Evolutionary conservation across 2,797 vertebrate genomes (phyloP).

Genomic region (Gallinago stenura): DNA sequence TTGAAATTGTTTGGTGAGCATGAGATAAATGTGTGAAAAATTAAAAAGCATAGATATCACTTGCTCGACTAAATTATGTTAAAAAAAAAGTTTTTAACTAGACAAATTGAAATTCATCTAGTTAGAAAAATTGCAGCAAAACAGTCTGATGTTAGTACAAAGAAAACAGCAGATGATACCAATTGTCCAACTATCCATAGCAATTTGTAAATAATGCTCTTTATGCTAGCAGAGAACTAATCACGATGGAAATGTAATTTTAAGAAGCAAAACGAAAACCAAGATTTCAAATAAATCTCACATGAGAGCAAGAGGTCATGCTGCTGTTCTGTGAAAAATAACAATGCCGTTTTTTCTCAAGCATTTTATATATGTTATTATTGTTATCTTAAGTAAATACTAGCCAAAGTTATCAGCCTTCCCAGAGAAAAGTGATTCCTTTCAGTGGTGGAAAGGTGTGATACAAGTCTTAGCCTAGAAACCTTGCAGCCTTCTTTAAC

Average conservation of each 20-base stretch:
- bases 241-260: background rate
- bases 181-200: background rate
- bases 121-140: constrained; percentile 17
- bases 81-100: background rate
- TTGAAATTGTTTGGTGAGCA: background rate
- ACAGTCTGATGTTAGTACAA: background rate
- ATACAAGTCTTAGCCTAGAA: background rate
- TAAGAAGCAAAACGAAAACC: background rate
- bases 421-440: background rate
- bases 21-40: background rate
- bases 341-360: background rate
- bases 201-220: constrained; percentile 10
- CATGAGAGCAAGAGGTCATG: background rate
- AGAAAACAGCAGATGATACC: constrained; percentile 7
- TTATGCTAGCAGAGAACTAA: background rate
- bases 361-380: background rate
- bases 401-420: background rate
- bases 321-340: background rate
- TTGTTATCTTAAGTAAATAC: background rate
- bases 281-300: background rate
- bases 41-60: background rate
- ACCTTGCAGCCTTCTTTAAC: background rate
- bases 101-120: background rate
- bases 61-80: background rate
- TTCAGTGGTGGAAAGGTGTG: background rate